These are phyloP conservation scores for Muraenolepis orangiensis DNA, from an alignment of 2,797 vertebrate genomes.

Conservation along the genomic window DNA sequence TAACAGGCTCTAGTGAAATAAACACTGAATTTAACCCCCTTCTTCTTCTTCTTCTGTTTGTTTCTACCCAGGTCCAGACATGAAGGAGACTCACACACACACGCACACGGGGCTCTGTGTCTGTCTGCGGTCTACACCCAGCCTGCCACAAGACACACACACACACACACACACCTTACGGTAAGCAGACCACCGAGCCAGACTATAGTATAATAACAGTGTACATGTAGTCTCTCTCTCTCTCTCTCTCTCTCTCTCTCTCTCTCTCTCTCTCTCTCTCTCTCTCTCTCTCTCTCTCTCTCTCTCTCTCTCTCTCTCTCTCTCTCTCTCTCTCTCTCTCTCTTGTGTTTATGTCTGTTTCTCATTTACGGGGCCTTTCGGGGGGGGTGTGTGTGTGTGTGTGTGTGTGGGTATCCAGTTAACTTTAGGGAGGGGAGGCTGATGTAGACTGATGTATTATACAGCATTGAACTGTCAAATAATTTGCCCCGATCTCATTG, in stretches of 20 bases:
- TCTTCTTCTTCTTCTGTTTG: slow-evolving; percentile 43
- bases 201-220: slow-evolving; percentile 26
- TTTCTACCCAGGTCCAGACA: slow-evolving; percentile 66
- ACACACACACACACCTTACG: slow-evolving; percentile 34
- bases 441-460: not conserved
- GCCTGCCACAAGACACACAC: slow-evolving; percentile 32
- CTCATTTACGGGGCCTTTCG: not conserved
- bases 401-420: not conserved
- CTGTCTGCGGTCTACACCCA: slow-evolving; percentile 64
- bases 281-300: too few relatives aligned
- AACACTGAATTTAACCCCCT: slow-evolving; percentile 53
- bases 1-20: slow-evolving; percentile 47
- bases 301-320: not conserved
- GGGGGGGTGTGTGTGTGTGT: too few relatives aligned
- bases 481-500: not conserved
- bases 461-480: not conserved
- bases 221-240: slow-evolving; percentile 35
- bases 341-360: not conserved
- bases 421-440: not conserved
- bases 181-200: slow-evolving; percentile 54
- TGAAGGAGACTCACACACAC: slow-evolving; percentile 45
- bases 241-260: not conserved
- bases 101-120: slow-evolving; percentile 44
- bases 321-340: not conserved
- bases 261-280: too few relatives aligned